Conservation (phyloP, 2,888 invertebrate species). For the Pheosia tremula region DNA sequence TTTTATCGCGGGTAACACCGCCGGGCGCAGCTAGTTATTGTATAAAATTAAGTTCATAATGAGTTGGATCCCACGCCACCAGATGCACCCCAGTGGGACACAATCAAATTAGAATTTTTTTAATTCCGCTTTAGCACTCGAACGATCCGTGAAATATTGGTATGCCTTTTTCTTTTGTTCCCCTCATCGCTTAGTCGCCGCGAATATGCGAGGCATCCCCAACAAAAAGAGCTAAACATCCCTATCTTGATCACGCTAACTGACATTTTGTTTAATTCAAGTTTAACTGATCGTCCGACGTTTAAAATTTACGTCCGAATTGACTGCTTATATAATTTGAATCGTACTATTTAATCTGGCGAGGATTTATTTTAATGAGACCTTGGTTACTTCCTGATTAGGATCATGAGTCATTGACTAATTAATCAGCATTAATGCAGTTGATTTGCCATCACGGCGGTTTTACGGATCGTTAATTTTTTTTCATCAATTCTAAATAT, state of each 20-base stretch:
- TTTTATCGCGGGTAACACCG: too few species aligned
- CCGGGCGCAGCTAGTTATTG: too few species aligned
- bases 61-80: conserved; percentile 51
- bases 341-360: conserved; percentile 10
- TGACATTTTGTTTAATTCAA: conserved; percentile 41
- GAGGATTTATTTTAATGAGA: conserved; percentile 8
- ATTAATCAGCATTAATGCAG: conserved; percentile 31
- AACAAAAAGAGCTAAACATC: conserved; percentile 32
- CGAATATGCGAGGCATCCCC: conserved; percentile 26
- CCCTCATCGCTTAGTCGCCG: conserved; percentile 30
- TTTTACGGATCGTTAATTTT: background rate
- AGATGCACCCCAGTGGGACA: conserved; percentile 44
- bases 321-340: conserved; percentile 11
- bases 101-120: conserved; percentile 70
- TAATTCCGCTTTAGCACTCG: conserved; percentile 47
- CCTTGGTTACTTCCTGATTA: conserved; percentile 11
- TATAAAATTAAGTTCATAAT: conserved; percentile 36
- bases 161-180: conserved; percentile 46
- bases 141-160: conserved; percentile 57
- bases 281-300: conserved; percentile 34
- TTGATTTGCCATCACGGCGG: conserved; percentile 24
- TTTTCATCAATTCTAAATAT: background rate
- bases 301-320: conserved; percentile 17
- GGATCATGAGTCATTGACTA: conserved; percentile 11
- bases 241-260: conserved; percentile 29